Percentiles rank a stretch among this genome's conserved stretches.
Evolutionary conservation across 2,888 invertebrate species (phyloP).

Genomic region (Synergus umbraculus): DNA sequence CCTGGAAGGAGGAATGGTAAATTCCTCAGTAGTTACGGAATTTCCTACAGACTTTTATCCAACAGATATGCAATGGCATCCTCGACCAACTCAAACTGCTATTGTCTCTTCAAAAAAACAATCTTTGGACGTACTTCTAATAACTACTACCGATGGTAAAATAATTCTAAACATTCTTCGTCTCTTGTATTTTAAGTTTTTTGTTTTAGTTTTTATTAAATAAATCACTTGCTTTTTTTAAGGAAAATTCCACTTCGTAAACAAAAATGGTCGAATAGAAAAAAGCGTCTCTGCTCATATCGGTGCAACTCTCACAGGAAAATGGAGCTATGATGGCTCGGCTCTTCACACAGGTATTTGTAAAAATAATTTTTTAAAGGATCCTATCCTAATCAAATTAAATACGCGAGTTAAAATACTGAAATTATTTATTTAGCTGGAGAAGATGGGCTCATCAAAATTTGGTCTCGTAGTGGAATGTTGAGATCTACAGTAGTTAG

Average conservation of each 20-base stretch:
- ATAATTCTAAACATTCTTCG: not conserved
- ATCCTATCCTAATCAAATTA: not conserved
- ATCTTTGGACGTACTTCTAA: conserved; percentile 88
- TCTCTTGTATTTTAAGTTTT: not conserved
- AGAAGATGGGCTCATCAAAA: conserved; percentile 97
- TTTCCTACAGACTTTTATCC: conserved; percentile 92
- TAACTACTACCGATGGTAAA: conserved; percentile 92
- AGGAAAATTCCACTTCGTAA: conserved; percentile 92
- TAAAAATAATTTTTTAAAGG: not conserved
- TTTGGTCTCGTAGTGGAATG: conserved; percentile 98
- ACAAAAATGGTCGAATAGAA: conserved; percentile 93
- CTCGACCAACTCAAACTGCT: conserved; percentile 80
- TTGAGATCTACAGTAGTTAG: conserved; percentile 93
- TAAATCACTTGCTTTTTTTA: conserved; percentile 50
- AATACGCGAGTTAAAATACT: not conserved
- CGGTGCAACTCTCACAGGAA: conserved; percentile 91
- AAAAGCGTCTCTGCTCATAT: conserved; percentile 95
- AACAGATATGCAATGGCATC: conserved; percentile 93
- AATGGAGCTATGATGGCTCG: conserved; percentile 97
- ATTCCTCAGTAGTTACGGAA: conserved; percentile 87
- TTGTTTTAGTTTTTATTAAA: too few species aligned
- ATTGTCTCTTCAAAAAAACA: conserved; percentile 78
- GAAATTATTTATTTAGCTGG: conserved; percentile 82
- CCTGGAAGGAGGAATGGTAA: conserved; percentile 83
- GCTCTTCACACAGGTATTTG: conserved; percentile 93